Conservation (phyloP, 2,888 invertebrate species). For the Lasioglossum lativentre region DNA sequence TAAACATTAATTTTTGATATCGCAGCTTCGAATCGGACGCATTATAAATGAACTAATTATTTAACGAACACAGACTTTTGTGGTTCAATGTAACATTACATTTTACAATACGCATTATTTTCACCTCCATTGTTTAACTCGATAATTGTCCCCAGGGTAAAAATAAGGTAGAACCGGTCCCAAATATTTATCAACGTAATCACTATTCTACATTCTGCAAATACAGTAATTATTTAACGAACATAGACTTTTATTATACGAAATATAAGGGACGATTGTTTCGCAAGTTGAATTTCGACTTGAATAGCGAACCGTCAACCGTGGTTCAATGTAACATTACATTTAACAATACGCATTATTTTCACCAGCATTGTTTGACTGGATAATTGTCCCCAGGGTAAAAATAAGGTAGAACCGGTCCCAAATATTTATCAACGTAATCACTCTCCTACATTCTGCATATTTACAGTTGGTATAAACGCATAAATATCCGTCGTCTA, state of each 20-base stretch:
- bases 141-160: neutral
- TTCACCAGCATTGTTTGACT: neutral
- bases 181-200: neutral
- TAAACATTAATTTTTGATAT: neutral
- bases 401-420: neutral
- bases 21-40: neutral
- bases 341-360: neutral
- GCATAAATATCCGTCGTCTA: slow-evolving; percentile 18
- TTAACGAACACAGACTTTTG: neutral
- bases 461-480: neutral
- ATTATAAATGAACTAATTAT: neutral
- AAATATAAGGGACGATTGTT: too few species aligned
- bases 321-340: neutral
- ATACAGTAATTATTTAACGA: neutral
- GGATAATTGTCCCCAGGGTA: neutral
- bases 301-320: too few species aligned
- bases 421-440: neutral
- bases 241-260: neutral
- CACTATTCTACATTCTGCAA: neutral
- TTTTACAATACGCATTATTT: neutral
- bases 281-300: too few species aligned
- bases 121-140: neutral
- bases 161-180: neutral
- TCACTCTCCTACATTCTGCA: neutral
- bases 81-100: too few species aligned